Conservation (phyloP, 2,113 vertebrate genomes). For the Bos taurus region ARS-UCD2.0 NC_037354.1:13539501-13540000, state of each 20-base stretch:
- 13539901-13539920: no score
- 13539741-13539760: not conserved
- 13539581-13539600: not conserved
- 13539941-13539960: no score
- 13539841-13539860: no score
- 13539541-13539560: not conserved
- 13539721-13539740: not conserved
- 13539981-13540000: not conserved
- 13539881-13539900: no score
- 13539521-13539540: not conserved
- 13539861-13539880: no score
- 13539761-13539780: no score
- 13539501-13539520: not conserved
- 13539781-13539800: no score
- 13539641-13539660: not conserved
- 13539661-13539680: not conserved
- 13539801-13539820: no score
- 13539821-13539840: no score
- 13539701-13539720: not conserved
- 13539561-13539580: slow-evolving; percentile 21
- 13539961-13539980: no score
- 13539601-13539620: not conserved
- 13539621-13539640: not conserved
- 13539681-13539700: not conserved
- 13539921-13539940: no score